Percentiles rank a stretch among this genome's conserved stretches.
These are phyloP conservation scores for Toxostoma redivivum DNA, from an alignment of 2,113 vertebrate genomes.

Conservation along the genomic window DNA sequence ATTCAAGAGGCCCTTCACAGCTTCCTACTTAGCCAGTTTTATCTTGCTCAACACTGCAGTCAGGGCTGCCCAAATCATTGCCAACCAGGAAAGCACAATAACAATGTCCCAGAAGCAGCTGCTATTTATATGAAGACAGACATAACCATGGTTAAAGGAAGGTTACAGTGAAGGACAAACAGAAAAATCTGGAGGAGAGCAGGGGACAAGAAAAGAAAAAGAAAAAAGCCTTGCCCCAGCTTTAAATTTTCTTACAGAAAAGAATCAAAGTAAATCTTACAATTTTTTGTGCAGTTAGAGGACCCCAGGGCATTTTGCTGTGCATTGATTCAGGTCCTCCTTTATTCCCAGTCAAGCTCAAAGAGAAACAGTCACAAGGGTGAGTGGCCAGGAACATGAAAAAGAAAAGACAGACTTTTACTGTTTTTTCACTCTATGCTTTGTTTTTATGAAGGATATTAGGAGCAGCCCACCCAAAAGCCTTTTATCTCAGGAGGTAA, in stretches of 20 bases:
- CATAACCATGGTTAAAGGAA: neutral
- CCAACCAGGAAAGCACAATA: neutral
- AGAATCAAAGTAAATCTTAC: neutral
- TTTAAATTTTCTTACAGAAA: neutral
- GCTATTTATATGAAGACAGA: neutral
- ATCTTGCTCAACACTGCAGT: neutral
- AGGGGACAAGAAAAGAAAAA: neutral
- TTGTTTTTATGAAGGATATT: neutral
- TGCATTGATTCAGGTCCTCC: neutral
- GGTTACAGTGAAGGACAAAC: neutral
- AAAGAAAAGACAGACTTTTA: neutral
- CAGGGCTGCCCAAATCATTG: neutral
- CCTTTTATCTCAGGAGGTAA: neutral
- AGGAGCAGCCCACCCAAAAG: neutral
- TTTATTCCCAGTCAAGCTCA: neutral
- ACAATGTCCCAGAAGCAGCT: neutral
- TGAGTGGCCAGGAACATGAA: neutral
- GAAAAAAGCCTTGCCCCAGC: neutral
- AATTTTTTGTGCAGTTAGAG: neutral
- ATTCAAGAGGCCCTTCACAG: neutral
- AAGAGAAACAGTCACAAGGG: neutral
- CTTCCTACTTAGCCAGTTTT: neutral
- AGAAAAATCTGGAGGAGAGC: neutral
- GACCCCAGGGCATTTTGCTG: neutral
- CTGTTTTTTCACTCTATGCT: neutral